Conservation (phyloP, 2,888 invertebrate genomes). For the Dicyrtomina minuta region DNA sequence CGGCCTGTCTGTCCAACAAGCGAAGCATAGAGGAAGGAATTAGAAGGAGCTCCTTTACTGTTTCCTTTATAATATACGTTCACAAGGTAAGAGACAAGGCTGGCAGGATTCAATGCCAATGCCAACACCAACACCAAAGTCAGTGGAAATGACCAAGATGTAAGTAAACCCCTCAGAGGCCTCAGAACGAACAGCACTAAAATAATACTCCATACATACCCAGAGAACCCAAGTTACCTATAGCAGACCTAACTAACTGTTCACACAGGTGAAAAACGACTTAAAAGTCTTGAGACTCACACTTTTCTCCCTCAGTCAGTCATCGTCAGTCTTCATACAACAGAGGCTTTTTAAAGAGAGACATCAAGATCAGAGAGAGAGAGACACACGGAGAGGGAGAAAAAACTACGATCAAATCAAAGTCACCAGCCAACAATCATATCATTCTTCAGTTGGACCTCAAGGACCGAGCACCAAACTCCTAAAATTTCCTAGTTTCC, state of each 20-base stretch:
- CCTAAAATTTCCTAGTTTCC: no score
- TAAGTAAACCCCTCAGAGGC: conserved; percentile 26
- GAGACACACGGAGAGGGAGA: neutral
- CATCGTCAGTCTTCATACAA: conserved; percentile 30
- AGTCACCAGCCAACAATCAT: conserved; percentile 28
- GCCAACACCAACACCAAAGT: conserved; percentile 2
- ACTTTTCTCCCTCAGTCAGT: conserved; percentile 53
- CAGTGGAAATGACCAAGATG: conserved; percentile 37
- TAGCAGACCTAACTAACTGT: conserved; percentile 44
- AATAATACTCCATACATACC: conserved; percentile 16
- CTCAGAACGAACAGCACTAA: conserved; percentile 24
- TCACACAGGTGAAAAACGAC: conserved; percentile 51
- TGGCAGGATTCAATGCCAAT: conserved; percentile 20
- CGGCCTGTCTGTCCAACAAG: conserved; percentile 39
- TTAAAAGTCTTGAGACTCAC: conserved; percentile 52
- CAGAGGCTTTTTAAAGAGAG: neutral
- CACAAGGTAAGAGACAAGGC: conserved; percentile 32
- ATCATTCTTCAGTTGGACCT: conserved; percentile 29
- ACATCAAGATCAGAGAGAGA: neutral
- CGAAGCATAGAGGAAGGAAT: conserved; percentile 29
- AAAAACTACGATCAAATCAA: conserved; percentile 2
- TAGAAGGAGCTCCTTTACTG: conserved; percentile 15
- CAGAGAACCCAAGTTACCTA: neutral
- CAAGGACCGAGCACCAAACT: neutral
- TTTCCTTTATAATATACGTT: conserved; percentile 9